These are phyloP conservation scores for Leptinotarsa haldemani DNA, from an alignment of 2,888 invertebrate species.

Conservation along the genomic window DNA sequence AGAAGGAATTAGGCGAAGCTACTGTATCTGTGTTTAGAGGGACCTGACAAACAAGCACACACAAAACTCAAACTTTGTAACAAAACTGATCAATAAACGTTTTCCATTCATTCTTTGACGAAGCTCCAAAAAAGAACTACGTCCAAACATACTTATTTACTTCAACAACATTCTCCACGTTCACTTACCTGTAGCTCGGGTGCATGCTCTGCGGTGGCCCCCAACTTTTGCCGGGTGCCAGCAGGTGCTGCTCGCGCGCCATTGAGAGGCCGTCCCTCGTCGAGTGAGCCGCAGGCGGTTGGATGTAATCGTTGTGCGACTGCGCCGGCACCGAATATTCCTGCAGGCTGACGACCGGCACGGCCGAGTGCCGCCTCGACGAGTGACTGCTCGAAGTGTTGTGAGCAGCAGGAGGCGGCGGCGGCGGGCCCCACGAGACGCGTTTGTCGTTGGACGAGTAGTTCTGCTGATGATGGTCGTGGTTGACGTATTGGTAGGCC, in stretches of 20 bases:
- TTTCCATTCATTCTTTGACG: too few species aligned
- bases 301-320: slow-evolving; percentile 70
- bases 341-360: slow-evolving; percentile 64
- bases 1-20: too few species aligned
- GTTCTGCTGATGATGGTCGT: slow-evolving; percentile 56
- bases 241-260: slow-evolving; percentile 71
- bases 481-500: slow-evolving; percentile 53
- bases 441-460: slow-evolving; percentile 67
- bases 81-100: too few species aligned
- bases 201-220: slow-evolving; percentile 67
- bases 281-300: slow-evolving; percentile 71
- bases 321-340: slow-evolving; percentile 64
- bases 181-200: slow-evolving; percentile 66
- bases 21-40: too few species aligned
- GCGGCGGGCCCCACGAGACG: slow-evolving; percentile 70
- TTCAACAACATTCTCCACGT: neutral
- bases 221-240: slow-evolving; percentile 67
- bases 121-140: too few species aligned
- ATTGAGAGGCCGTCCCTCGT: slow-evolving; percentile 65
- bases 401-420: slow-evolving; percentile 59
- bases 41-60: too few species aligned
- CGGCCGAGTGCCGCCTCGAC: slow-evolving; percentile 62
- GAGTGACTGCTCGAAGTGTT: slow-evolving; percentile 64
- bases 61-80: too few species aligned
- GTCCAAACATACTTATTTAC: too few species aligned